Conservation (phyloP, 2,888 invertebrate genomes). For the Torymus aiolomorphi region DNA sequence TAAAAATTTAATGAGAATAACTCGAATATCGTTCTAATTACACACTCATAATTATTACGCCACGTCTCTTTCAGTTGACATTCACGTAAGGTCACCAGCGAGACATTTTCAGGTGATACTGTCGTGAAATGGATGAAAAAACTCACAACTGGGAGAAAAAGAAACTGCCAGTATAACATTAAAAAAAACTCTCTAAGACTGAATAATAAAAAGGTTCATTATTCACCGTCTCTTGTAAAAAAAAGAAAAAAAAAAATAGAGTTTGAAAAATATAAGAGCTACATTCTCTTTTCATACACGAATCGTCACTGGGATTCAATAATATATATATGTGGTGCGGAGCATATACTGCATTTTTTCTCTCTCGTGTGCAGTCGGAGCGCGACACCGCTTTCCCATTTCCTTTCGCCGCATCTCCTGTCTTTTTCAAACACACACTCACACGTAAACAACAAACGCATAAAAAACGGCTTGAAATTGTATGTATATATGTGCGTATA, state of each 20-base stretch:
- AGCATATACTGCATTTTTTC: slow-evolving; percentile 26
- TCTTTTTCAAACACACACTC: neutral
- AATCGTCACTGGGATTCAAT: slow-evolving; percentile 42
- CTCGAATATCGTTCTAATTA: no score
- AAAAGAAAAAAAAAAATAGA: slow-evolving; percentile 24
- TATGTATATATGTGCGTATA: no score
- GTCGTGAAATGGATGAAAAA: slow-evolving; percentile 30
- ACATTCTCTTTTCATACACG: slow-evolving; percentile 28
- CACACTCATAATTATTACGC: neutral
- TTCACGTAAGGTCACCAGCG: slow-evolving; percentile 1
- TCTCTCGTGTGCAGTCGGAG: slow-evolving; percentile 45
- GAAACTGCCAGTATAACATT: slow-evolving; percentile 43
- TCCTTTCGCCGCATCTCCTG: neutral
- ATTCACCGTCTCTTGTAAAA: slow-evolving; percentile 4
- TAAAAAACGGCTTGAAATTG: neutral
- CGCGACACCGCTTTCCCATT: slow-evolving; percentile 10
- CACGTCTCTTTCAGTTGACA: slow-evolving; percentile 20
- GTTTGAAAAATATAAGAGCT: slow-evolving; percentile 18
- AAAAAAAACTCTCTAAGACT: slow-evolving; percentile 27
- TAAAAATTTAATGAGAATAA: neutral
- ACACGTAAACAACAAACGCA: neutral
- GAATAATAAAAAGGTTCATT: slow-evolving; percentile 25
- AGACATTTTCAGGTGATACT: slow-evolving; percentile 35
- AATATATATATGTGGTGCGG: slow-evolving; percentile 12
- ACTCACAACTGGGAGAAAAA: slow-evolving; percentile 32